phyloP scores from a whole-genome alignment of 1,140 invertebrate genomes.

The Rhagoletis pomonella region DNA sequence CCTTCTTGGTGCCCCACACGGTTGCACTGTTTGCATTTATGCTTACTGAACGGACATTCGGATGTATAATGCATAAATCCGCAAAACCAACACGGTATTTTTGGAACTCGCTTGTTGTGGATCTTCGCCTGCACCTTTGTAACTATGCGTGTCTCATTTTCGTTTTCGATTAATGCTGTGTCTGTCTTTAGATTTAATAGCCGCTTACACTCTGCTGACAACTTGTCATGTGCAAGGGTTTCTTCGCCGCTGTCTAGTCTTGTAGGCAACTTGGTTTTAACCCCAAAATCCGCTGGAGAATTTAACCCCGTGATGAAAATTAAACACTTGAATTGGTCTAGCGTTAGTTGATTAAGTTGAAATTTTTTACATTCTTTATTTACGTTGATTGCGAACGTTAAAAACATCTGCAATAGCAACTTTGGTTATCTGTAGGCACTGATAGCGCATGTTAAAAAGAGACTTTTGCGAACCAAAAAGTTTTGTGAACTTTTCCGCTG shows the following conservation, averaged over 20 bases:
- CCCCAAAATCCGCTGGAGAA: not conserved
- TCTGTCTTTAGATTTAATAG: too few relatives aligned
- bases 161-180: too few relatives aligned
- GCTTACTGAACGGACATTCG: not conserved
- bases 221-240: too few relatives aligned
- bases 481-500: slow-evolving; percentile 23
- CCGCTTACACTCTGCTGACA: too few relatives aligned
- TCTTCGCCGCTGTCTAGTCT: not conserved
- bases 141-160: not conserved
- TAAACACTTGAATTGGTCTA: not conserved
- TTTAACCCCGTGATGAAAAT: not conserved
- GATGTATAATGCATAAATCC: not conserved
- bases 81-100: not conserved
- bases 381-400: not conserved
- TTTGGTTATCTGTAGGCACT: too few relatives aligned
- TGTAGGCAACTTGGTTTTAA: slow-evolving; percentile 40
- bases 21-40: not conserved
- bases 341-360: slow-evolving; percentile 12
- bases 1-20: not conserved
- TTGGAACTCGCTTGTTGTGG: slow-evolving; percentile 18
- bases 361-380: slow-evolving; percentile 55
- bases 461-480: slow-evolving; percentile 20
- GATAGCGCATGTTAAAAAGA: too few relatives aligned
- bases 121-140: too few relatives aligned
- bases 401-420: slow-evolving; percentile 40